phyloP scores from a whole-genome alignment of 2,113 vertebrate species.

The Callipepla californica region DNA sequence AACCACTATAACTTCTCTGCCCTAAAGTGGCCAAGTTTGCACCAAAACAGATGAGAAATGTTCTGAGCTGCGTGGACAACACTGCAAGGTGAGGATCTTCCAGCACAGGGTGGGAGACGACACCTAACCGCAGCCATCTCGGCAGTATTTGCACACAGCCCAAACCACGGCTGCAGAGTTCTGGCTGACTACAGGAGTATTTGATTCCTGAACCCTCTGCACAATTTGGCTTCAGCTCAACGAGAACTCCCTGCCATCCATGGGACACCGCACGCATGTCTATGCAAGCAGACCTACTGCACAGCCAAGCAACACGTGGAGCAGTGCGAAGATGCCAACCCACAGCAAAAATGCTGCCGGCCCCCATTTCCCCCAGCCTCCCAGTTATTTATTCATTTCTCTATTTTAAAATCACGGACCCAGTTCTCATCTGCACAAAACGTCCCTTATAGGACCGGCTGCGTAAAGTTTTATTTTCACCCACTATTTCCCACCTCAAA shows the following conservation, averaged over 20 bases:
- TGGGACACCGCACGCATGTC: background rate
- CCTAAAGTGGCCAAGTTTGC: background rate
- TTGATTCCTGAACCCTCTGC: background rate
- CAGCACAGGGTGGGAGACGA: background rate
- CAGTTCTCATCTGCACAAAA: constrained; percentile 4
- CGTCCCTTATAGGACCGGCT: background rate
- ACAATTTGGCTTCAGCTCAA: background rate
- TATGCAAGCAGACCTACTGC: background rate
- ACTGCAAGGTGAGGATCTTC: background rate
- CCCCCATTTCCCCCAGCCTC: background rate
- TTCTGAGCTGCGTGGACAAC: background rate
- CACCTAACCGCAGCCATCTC: background rate
- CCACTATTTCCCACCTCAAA: constrained; percentile 25
- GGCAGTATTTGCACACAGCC: background rate
- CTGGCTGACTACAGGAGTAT: background rate
- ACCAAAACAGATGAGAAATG: background rate
- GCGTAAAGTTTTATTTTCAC: constrained; percentile 41
- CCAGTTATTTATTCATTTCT: background rate
- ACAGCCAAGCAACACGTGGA: background rate
- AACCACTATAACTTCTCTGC: background rate
- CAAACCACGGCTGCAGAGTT: background rate
- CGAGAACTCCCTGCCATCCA: background rate
- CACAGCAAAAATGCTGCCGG: background rate
- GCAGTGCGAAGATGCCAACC: background rate
- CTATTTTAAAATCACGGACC: constrained; percentile 6